A percentile compares a stretch with the other conserved stretches of the same genome.
phyloP scores from a whole-genome alignment of 2,888 invertebrate species.

The Glomeris marginata region DNA sequence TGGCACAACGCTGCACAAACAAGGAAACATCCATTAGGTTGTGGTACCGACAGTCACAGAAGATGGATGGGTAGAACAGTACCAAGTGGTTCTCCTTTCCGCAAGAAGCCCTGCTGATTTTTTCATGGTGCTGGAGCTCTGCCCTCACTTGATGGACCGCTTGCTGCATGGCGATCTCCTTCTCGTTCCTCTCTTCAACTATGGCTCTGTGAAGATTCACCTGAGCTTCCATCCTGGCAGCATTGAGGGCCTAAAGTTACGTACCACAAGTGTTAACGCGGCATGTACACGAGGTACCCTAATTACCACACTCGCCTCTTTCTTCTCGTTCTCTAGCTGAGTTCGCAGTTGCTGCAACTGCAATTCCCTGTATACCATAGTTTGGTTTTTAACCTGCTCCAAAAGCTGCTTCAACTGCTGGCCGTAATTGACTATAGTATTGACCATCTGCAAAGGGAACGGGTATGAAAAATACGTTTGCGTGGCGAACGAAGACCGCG shows the following conservation, averaged over 20 bases:
- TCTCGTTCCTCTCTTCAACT: conserved; percentile 28
- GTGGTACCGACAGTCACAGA: not conserved
- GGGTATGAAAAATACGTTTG: too few relatives aligned
- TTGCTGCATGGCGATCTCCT: conserved; percentile 28
- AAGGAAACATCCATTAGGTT: not conserved
- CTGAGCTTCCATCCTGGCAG: conserved; percentile 27
- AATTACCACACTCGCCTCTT: conserved; percentile 19
- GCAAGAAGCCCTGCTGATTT: too few relatives aligned
- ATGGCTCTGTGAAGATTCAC: conserved; percentile 26
- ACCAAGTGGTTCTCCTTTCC: too few relatives aligned
- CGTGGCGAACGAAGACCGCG: too few relatives aligned
- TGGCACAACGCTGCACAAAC: conserved; percentile 43
- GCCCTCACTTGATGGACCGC: conserved; percentile 16
- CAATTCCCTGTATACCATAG: conserved; percentile 24
- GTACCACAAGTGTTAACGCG: not conserved
- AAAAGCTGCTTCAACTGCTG: conserved; percentile 29
- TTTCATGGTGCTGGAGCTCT: too few relatives aligned
- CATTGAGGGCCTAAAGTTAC: conserved; percentile 24
- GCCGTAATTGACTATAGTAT: conserved; percentile 28
- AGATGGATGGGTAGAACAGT: too few relatives aligned
- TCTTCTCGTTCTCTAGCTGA: conserved; percentile 29
- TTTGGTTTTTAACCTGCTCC: conserved; percentile 28
- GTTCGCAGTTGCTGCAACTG: conserved; percentile 25
- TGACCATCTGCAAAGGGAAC: conserved; percentile 33
- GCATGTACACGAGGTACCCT: not conserved